These are phyloP conservation scores for Maccullochella peelii DNA, from an alignment of 2,113 vertebrate species.

Conservation along the genomic window DNA sequence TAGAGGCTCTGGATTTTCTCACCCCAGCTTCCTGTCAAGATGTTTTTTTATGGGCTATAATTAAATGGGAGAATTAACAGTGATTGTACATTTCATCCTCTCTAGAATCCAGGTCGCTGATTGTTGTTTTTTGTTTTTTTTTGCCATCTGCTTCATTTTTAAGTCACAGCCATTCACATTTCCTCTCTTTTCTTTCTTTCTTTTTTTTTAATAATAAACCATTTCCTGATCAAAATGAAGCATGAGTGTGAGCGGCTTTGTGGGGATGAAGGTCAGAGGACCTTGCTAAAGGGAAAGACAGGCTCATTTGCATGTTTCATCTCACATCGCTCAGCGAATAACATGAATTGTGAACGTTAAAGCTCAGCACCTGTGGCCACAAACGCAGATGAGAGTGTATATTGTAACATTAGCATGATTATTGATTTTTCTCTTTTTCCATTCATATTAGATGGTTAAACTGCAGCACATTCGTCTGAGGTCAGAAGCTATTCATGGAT, in stretches of 20 bases:
- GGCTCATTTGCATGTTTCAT: conserved; percentile 69
- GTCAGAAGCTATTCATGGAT: conserved; percentile 26
- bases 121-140: not conserved
- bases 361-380: conserved; percentile 60
- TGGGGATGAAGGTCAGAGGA: conserved; percentile 62
- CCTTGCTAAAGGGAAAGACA: conserved; percentile 55
- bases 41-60: conserved; percentile 57
- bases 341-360: conserved; percentile 47
- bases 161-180: conserved; percentile 29
- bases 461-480: conserved; percentile 17
- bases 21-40: conserved; percentile 40
- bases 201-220: conserved; percentile 34
- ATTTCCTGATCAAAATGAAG: conserved; percentile 54
- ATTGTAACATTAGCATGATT: conserved; percentile 55
- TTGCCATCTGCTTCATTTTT: conserved; percentile 39
- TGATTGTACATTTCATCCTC: conserved; percentile 63
- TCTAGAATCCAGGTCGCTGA: conserved; percentile 33
- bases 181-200: not conserved
- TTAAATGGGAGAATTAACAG: conserved; percentile 71
- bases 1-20: conserved; percentile 42
- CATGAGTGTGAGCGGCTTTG: conserved; percentile 34
- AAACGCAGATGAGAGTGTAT: conserved; percentile 39
- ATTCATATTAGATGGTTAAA: conserved; percentile 3
- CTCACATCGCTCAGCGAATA: conserved; percentile 48
- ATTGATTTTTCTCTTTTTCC: conserved; percentile 54